These are phyloP conservation scores for Octomys mimax DNA, from an alignment of 2,797 vertebrate genomes.

Conservation along the genomic window DNA sequence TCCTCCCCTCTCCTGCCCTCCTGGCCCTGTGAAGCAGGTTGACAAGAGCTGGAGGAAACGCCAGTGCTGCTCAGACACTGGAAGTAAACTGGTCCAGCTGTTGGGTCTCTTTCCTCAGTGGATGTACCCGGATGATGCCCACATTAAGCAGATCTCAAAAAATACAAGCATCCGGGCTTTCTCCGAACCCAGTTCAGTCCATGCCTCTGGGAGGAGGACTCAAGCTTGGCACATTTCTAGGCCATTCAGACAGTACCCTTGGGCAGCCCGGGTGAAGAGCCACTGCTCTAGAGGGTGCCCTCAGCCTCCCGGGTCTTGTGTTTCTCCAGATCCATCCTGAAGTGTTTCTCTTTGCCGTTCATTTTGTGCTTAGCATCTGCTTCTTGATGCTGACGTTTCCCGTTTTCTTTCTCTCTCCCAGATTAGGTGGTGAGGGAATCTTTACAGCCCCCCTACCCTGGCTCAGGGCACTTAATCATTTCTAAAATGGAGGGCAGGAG, in stretches of 20 bases:
- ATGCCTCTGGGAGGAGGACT: neutral
- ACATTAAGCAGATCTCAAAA: neutral
- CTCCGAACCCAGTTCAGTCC: neutral
- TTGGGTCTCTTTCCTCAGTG: neutral
- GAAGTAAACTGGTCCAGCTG: neutral
- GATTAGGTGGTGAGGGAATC: neutral
- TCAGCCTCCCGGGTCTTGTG: neutral
- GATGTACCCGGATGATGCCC: too few species aligned
- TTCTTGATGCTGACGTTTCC: neutral
- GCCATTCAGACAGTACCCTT: neutral
- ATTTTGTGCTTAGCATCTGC: neutral
- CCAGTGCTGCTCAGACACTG: neutral
- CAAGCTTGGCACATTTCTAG: neutral
- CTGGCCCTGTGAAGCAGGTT: neutral
- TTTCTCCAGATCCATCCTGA: neutral
- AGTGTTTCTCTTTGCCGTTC: neutral
- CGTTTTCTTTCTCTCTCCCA: neutral
- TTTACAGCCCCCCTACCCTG: neutral
- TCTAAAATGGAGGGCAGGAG: neutral
- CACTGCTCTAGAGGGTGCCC: neutral
- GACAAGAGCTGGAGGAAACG: neutral
- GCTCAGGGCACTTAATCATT: neutral
- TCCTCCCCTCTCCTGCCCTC: too few species aligned
- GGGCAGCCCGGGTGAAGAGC: neutral
- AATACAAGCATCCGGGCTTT: neutral